A percentile compares a stretch with the other conserved stretches of the same genome.
Conservation (phyloP, 2,888 invertebrate genomes). For the Gasteruption jaculator region DNA sequence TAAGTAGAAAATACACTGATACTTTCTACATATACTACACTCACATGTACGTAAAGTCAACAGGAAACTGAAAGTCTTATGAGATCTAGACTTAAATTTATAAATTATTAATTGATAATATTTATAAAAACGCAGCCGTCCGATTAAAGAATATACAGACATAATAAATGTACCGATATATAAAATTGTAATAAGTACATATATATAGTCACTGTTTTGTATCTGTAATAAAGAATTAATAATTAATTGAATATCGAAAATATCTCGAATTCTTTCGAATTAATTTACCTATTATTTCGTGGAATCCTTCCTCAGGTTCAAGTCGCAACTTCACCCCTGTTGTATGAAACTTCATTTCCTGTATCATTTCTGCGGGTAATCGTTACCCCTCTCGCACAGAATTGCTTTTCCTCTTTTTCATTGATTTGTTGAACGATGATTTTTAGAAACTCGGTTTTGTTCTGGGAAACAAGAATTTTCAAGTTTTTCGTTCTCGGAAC, state of each 20-base stretch:
- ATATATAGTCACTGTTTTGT: slow-evolving; percentile 31
- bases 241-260: slow-evolving; percentile 11
- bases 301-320: too few species aligned
- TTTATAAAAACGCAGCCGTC: slow-evolving; percentile 23
- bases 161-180: slow-evolving; percentile 16
- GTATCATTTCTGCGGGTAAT: too few species aligned
- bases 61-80: too few species aligned
- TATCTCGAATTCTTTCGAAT: too few species aligned
- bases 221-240: slow-evolving; percentile 26
- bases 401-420: slow-evolving; percentile 24
- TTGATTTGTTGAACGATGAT: slow-evolving; percentile 33
- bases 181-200: too few species aligned
- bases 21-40: neutral
- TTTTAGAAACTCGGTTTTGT: slow-evolving; percentile 36
- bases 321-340: too few species aligned
- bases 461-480: slow-evolving; percentile 33
- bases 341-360: too few species aligned
- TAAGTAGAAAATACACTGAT: neutral
- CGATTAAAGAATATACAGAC: slow-evolving; percentile 19
- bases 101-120: too few species aligned
- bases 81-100: too few species aligned
- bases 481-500: slow-evolving; percentile 33
- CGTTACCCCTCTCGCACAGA: slow-evolving; percentile 25
- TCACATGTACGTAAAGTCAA: too few species aligned
- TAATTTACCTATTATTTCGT: too few species aligned